Conservation (phyloP, 2,113 vertebrate species). For the Lathamus discolor region DNA sequence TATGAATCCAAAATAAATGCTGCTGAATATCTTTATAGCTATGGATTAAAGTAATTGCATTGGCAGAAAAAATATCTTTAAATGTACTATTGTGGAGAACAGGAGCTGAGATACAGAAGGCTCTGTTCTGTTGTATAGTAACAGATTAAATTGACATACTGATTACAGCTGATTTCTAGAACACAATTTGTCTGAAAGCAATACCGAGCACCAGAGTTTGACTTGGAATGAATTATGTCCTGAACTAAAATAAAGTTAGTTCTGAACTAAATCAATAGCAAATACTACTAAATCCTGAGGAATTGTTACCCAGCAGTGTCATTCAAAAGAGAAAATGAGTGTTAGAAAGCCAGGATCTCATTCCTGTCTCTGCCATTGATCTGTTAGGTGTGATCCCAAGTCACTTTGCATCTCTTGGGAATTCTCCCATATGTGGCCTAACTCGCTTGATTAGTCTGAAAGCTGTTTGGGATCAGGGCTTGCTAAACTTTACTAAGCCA, state of each 20-base stretch:
- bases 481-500: neutral
- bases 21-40: neutral
- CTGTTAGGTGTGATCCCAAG: neutral
- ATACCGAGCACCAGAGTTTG: neutral
- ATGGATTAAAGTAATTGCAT: neutral
- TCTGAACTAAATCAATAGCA: neutral
- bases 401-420: neutral
- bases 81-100: neutral
- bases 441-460: neutral
- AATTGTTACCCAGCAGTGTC: neutral
- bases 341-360: neutral
- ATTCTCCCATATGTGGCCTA: neutral
- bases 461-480: neutral
- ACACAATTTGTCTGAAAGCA: neutral
- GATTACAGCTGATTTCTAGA: neutral
- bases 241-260: neutral
- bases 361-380: neutral
- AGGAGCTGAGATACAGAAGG: neutral
- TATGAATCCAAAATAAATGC: neutral
- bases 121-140: neutral
- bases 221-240: neutral
- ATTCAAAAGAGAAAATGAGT: neutral
- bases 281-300: neutral
- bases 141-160: neutral
- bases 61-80: neutral